phyloP scores from a whole-genome alignment of 2,888 invertebrate genomes.

The Petrolisthes cinctipes region DNA sequence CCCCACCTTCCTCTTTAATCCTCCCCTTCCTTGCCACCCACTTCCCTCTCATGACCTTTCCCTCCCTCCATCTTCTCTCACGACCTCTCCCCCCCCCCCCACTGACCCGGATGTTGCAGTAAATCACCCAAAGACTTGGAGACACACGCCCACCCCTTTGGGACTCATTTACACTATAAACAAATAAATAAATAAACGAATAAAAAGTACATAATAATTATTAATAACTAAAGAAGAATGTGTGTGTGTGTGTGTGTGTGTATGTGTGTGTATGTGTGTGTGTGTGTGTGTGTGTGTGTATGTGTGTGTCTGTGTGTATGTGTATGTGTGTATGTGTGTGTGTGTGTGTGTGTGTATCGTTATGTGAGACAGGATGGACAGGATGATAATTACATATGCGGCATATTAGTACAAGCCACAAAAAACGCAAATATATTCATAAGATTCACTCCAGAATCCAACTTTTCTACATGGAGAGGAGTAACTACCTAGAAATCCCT shows the following conservation, averaged over 20 bases:
- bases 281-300: not conserved
- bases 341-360: not conserved
- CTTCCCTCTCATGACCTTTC: not conserved
- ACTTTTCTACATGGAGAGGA: too few species aligned
- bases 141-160: not conserved
- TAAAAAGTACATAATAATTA: too few species aligned
- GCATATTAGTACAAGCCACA: too few species aligned
- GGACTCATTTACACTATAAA: too few species aligned
- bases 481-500: too few species aligned
- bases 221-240: not conserved
- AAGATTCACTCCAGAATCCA: too few species aligned
- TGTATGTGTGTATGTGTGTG: not conserved
- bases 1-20: not conserved
- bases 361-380: too few species aligned
- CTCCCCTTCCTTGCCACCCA: not conserved
- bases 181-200: too few species aligned
- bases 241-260: constrained; percentile 7
- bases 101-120: not conserved
- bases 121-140: not conserved
- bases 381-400: too few species aligned
- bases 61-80: not conserved
- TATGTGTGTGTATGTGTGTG: not conserved
- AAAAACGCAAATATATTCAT: too few species aligned
- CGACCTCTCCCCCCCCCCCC: not conserved
- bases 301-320: not conserved